phyloP scores from a whole-genome alignment of 2,797 vertebrate genomes.

The Sebastiscus tertius region DNA sequence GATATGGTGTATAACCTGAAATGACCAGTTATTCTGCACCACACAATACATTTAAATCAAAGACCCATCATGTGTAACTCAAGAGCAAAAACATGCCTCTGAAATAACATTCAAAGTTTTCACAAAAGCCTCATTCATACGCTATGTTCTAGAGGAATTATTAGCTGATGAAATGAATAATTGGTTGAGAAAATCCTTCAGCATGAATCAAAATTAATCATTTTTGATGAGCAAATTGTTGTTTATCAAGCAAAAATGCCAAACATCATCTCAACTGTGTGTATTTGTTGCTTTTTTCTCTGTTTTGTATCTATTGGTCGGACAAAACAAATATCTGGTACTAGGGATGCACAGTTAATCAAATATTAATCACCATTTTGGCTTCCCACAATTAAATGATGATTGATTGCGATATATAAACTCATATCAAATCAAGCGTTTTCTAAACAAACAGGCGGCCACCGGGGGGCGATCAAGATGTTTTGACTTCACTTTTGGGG shows the following conservation, averaged over 20 bases:
- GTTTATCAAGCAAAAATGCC: not conserved
- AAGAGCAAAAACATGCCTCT: not conserved
- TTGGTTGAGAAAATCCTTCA: not conserved
- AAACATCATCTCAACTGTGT: not conserved
- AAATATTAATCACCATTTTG: too few species aligned
- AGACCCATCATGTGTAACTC: not conserved
- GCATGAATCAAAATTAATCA: not conserved
- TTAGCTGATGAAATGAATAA: not conserved
- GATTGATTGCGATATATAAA: too few species aligned
- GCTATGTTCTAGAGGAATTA: not conserved
- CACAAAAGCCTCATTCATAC: not conserved
- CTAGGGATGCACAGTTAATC: too few species aligned
- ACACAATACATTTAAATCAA: not conserved
- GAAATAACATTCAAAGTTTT: not conserved
- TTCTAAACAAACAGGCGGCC: too few species aligned
- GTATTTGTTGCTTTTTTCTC: not conserved
- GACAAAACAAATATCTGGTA: too few species aligned
- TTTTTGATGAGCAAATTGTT: not conserved
- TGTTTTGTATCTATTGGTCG: not conserved
- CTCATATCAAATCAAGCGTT: too few species aligned
- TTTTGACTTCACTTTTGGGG: too few species aligned
- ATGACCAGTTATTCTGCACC: not conserved
- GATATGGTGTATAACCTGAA: not conserved
- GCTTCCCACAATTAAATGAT: too few species aligned
- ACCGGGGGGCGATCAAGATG: too few species aligned